These are phyloP conservation scores for Thymallus thymallus DNA, from an alignment of 2,113 vertebrate species.

Conservation along the genomic window DNA sequence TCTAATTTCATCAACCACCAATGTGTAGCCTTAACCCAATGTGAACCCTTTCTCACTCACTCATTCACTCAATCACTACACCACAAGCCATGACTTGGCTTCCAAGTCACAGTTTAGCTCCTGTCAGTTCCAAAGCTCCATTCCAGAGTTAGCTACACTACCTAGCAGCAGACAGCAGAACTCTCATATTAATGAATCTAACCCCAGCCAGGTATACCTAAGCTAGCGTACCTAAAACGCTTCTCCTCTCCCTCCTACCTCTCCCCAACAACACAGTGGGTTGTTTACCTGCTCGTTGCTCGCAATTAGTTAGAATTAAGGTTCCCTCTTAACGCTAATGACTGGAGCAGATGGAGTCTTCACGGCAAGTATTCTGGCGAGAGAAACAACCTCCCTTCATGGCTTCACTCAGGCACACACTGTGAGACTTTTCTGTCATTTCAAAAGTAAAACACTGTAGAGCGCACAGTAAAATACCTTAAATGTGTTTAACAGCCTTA, in stretches of 20 bases:
- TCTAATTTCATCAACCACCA: too few relatives aligned
- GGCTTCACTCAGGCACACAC: not conserved
- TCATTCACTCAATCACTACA: not conserved
- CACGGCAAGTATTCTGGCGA: conserved; percentile 31
- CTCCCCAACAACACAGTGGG: conserved; percentile 20
- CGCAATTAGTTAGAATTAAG: conserved; percentile 65
- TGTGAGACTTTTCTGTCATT: too few relatives aligned
- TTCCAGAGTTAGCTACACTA: not conserved
- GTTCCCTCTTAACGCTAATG: conserved; percentile 48
- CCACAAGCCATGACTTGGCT: not conserved
- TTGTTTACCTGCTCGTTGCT: conserved; percentile 56
- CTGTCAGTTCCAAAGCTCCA: not conserved
- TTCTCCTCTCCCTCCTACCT: not conserved
- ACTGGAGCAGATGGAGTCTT: conserved; percentile 62
- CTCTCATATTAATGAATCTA: not conserved
- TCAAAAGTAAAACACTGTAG: too few relatives aligned
- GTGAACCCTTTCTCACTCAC: too few relatives aligned
- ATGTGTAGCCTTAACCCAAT: too few relatives aligned
- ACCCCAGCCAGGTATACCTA: not conserved
- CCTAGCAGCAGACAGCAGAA: not conserved
- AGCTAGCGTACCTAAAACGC: conserved; percentile 8
- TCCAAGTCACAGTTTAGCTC: not conserved
- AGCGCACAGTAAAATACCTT: too few relatives aligned
- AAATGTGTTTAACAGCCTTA: too few relatives aligned
- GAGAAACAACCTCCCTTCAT: not conserved